These are phyloP conservation scores for Naja naja DNA, from an alignment of 2,113 vertebrate species.

Conservation along the genomic window DNA sequence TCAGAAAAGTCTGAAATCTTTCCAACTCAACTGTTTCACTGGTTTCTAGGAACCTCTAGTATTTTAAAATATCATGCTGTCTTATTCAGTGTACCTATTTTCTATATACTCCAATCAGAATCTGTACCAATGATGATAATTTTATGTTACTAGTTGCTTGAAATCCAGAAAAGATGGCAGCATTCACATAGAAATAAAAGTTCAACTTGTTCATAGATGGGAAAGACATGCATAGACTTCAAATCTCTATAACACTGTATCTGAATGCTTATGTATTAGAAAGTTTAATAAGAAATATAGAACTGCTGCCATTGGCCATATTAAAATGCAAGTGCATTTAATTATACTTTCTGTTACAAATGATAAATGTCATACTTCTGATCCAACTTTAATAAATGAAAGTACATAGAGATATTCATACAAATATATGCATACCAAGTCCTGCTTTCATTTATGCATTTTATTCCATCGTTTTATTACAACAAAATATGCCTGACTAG, in stretches of 20 bases:
- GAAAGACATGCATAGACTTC: not conserved
- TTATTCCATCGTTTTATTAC: constrained; percentile 55
- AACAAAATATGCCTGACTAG: constrained; percentile 35
- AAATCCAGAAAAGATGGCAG: not conserved
- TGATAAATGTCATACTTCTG: constrained; percentile 53
- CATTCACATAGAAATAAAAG: not conserved
- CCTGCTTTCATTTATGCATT: constrained; percentile 45
- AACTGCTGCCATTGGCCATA: not conserved
- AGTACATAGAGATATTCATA: constrained; percentile 51
- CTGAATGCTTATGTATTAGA: not conserved
- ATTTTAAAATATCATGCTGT: not conserved
- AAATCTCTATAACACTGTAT: not conserved
- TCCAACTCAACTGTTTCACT: not conserved
- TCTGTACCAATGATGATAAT: not conserved
- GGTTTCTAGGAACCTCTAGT: not conserved
- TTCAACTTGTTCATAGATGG: not conserved
- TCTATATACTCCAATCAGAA: not conserved
- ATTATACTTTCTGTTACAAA: constrained; percentile 34
- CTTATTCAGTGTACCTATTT: not conserved
- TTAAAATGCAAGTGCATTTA: not conserved
- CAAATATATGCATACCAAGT: not conserved
- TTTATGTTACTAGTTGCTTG: not conserved
- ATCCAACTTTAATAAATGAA: constrained; percentile 60
- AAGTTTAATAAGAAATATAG: constrained; percentile 2
- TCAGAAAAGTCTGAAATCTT: not conserved